Conservation (phyloP, 2,888 invertebrate species). For the Colletes collaris region DNA sequence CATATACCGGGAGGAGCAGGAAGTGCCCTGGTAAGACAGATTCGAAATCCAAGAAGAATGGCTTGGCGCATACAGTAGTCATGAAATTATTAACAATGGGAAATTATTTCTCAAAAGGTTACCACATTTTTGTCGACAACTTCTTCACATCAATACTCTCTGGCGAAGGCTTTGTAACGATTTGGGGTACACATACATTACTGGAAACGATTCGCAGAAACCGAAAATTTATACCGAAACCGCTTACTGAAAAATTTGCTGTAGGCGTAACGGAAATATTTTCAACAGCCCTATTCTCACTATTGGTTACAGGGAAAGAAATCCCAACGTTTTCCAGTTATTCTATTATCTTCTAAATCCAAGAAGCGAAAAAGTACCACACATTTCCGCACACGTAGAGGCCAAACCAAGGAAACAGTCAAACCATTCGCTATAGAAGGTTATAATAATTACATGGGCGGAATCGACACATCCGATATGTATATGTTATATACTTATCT, state of each 20-base stretch:
- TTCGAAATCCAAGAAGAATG: not conserved
- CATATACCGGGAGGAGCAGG: conserved; percentile 4
- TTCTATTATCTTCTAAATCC: conserved; percentile 18
- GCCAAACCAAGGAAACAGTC: not conserved
- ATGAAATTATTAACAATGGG: conserved; percentile 7
- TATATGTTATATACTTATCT: conserved; percentile 22
- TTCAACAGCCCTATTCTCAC: conserved; percentile 9
- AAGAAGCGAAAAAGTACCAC: not conserved
- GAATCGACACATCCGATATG: conserved; percentile 18
- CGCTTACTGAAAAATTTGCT: conserved; percentile 11
- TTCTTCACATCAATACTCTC: too few species aligned
- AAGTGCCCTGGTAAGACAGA: conserved; percentile 8
- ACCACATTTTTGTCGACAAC: conserved; percentile 5
- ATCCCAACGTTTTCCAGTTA: conserved; percentile 13
- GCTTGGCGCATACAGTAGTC: not conserved
- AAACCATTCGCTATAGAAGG: conserved; percentile 15
- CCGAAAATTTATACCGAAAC: conserved; percentile 11
- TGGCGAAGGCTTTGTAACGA: too few species aligned
- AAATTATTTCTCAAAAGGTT: too few species aligned
- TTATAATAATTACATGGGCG: conserved; percentile 23
- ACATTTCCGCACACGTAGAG: too few species aligned
- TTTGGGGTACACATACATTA: too few species aligned
- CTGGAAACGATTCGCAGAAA: too few species aligned
- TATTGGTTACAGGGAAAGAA: conserved; percentile 21
- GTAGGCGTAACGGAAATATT: conserved; percentile 18